Evolutionary conservation across 2,797 vertebrate genomes (phyloP).

Genomic region (Diplodus sargus): DNA sequence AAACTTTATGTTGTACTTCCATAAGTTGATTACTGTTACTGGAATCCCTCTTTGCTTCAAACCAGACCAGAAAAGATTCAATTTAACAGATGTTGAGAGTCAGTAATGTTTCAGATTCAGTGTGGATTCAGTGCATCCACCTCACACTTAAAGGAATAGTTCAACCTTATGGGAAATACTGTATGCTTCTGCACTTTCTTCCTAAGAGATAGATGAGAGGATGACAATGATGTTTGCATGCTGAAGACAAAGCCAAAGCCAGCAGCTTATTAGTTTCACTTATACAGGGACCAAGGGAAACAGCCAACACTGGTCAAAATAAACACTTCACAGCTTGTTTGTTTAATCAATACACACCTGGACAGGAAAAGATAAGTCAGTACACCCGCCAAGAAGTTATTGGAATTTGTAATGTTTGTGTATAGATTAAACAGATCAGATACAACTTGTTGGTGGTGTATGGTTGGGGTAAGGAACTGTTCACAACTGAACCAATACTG

Average conservation of each 20-base stretch:
- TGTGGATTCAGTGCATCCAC: not conserved
- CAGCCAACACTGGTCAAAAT: not conserved
- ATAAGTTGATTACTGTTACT: not conserved
- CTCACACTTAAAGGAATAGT: not conserved
- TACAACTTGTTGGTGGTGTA: not conserved
- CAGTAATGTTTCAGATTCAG: not conserved
- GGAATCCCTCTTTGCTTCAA: not conserved
- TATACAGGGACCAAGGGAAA: not conserved
- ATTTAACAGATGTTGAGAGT: not conserved
- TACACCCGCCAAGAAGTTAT: not conserved
- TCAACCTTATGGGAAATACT: not conserved
- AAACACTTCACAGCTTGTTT: constrained; percentile 1
- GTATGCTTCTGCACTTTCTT: not conserved
- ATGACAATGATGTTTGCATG: not conserved
- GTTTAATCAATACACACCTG: constrained; percentile 10
- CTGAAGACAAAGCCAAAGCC: not conserved
- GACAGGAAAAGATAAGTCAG: not conserved
- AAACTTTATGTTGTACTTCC: no score
- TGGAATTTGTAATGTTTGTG: constrained; percentile 4
- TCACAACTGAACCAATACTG: no score
- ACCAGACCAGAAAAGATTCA: not conserved
- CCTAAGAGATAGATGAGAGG: not conserved
- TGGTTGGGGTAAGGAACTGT: no score
- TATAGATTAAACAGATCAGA: not conserved
- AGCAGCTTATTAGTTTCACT: no score